Percentiles rank a stretch among this genome's conserved stretches.
Conservation (phyloP, 2,113 vertebrate species). For the Cyanistes caeruleus region DNA sequence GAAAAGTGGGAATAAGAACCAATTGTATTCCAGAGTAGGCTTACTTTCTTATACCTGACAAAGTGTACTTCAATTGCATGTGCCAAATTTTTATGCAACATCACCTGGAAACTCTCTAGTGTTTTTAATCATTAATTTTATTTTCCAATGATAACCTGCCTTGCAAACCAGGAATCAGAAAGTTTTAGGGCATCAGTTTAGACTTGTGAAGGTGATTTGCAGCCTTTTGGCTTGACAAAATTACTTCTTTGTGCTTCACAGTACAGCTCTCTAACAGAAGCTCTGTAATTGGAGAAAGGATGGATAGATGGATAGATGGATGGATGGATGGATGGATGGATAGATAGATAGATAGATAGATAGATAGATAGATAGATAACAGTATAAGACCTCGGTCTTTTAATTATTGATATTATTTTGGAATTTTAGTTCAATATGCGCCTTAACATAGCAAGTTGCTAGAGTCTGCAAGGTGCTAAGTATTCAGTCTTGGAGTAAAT, state of each 20-base stretch:
- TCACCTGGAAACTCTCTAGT: conserved; percentile 36
- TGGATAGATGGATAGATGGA: not conserved
- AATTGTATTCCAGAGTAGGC: not conserved
- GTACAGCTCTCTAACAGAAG: not conserved
- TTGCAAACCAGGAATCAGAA: not conserved
- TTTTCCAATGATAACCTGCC: not conserved
- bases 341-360: not conserved
- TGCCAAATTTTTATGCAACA: conserved; percentile 40
- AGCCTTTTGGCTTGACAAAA: not conserved
- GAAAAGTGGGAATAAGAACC: conserved; percentile 39
- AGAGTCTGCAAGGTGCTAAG: not conserved
- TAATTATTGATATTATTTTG: not conserved
- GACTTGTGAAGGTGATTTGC: not conserved
- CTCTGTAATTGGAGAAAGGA: not conserved
- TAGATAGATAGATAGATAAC: not conserved
- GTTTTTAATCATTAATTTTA: conserved; percentile 41
- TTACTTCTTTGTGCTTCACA: not conserved
- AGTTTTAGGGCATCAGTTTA: not conserved
- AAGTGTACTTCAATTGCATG: conserved; percentile 53
- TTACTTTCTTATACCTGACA: conserved; percentile 25
- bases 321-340: not conserved
- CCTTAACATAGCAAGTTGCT: not conserved
- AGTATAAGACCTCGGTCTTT: not conserved
- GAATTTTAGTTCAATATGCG: not conserved
- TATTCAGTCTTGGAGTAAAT: not conserved